Conservation (phyloP, 1,140 invertebrate species). For the Adoxophyes honmai region DNA sequence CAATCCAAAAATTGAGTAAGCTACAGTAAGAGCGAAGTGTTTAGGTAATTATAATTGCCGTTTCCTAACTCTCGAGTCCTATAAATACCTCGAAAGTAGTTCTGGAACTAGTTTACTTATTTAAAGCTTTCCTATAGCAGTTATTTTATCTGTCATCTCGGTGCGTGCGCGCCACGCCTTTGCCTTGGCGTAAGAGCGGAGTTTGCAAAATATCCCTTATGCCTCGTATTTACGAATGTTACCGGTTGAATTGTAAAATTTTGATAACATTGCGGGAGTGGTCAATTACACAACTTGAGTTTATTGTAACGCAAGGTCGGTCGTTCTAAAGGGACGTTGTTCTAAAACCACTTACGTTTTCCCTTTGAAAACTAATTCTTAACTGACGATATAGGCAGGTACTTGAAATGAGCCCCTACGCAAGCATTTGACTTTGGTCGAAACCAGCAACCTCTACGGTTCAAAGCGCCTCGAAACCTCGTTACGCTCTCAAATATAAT, state of each 20-base stretch:
- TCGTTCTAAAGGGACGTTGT: no score
- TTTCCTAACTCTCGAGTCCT: neutral
- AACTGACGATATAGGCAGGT: no score
- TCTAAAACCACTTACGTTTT: no score
- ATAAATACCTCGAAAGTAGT: constrained; percentile 12
- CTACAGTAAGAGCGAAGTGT: no score
- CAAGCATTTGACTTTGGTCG: constrained; percentile 1
- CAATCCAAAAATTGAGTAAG: no score
- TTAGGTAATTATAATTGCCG: no score
- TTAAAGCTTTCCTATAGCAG: constrained; percentile 19
- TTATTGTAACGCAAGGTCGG: no score
- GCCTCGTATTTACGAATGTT: neutral
- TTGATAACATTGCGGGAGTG: no score
- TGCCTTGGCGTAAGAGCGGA: constrained; percentile 1
- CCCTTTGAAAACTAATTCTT: no score
- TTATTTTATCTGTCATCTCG: constrained; percentile 24
- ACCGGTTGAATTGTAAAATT: no score
- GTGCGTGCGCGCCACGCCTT: constrained; percentile 29
- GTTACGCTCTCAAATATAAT: constrained; percentile 6
- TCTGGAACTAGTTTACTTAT: constrained; percentile 20
- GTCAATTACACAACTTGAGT: no score
- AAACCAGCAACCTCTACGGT: constrained; percentile 1
- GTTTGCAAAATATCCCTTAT: constrained; percentile 6
- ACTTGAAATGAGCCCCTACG: no score
- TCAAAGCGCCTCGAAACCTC: constrained; percentile 3